Evolutionary conservation across 1,140 invertebrate species (phyloP).

Genomic region (Hycleus cichorii): DNA sequence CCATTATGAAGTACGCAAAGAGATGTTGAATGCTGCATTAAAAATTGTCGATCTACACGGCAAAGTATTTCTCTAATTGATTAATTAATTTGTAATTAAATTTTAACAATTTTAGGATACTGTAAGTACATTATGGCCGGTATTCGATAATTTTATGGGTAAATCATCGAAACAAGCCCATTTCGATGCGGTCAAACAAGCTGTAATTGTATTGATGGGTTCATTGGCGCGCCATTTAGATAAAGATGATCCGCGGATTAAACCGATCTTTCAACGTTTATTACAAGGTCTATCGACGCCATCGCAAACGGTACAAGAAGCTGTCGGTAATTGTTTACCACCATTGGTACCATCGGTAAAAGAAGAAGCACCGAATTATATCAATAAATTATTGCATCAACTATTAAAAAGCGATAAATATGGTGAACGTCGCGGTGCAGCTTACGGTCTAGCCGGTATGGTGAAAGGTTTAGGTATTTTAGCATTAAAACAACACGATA

Average conservation of each 20-base stretch:
- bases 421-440: slow-evolving; percentile 90
- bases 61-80: slow-evolving; percentile 22
- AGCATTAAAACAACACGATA: slow-evolving; percentile 89
- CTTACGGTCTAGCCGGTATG: slow-evolving; percentile 80
- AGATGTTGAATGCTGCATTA: slow-evolving; percentile 92
- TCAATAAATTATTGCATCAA: slow-evolving; percentile 81
- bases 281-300: slow-evolving; percentile 91
- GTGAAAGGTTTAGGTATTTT: slow-evolving; percentile 96
- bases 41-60: slow-evolving; percentile 87
- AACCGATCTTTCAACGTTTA: slow-evolving; percentile 87
- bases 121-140: slow-evolving; percentile 68
- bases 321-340: slow-evolving; percentile 93
- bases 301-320: slow-evolving; percentile 95
- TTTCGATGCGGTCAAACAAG: slow-evolving; percentile 88
- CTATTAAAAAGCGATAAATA: slow-evolving; percentile 92
- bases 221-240: slow-evolving; percentile 92
- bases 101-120: slow-evolving; percentile 43
- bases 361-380: slow-evolving; percentile 78
- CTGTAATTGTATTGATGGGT: slow-evolving; percentile 95
- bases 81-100: neutral
- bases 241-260: slow-evolving; percentile 76
- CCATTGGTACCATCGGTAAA: slow-evolving; percentile 87
- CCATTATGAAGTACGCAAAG: slow-evolving; percentile 75
- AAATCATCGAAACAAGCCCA: slow-evolving; percentile 83
- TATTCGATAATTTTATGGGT: slow-evolving; percentile 87